Conservation (phyloP, 1,140 invertebrate genomes). For the Drosophila littoralis region DNA sequence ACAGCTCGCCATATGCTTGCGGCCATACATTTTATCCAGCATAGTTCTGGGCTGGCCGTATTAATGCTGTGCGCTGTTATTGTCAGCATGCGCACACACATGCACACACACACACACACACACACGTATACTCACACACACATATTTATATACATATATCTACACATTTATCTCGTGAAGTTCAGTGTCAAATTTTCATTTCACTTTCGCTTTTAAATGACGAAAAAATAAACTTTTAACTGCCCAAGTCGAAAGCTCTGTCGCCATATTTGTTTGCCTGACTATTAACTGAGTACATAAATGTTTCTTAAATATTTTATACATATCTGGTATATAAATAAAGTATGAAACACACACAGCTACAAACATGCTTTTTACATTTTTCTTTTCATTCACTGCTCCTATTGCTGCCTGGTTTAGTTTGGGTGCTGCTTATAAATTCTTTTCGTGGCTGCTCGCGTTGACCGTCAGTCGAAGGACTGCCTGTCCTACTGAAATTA, state of each 20-base stretch:
- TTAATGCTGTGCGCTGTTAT: slow-evolving; percentile 40
- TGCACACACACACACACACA: slow-evolving; percentile 8
- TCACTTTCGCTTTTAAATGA: slow-evolving; percentile 46
- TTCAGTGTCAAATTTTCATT: slow-evolving; percentile 78
- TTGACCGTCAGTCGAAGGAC: slow-evolving; percentile 81
- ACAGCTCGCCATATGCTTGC: slow-evolving; percentile 65
- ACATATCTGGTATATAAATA: neutral
- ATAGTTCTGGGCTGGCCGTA: slow-evolving; percentile 39
- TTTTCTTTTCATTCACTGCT: slow-evolving; percentile 37
- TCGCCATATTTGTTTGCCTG: slow-evolving; percentile 41
- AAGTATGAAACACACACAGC: neutral
- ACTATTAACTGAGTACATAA: slow-evolving; percentile 17
- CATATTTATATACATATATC: neutral
- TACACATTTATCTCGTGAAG: slow-evolving; percentile 54
- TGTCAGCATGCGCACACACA: slow-evolving; percentile 17
- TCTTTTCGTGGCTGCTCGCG: slow-evolving; percentile 69
- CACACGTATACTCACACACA: slow-evolving; percentile 25
- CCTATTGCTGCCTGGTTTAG: slow-evolving; percentile 16
- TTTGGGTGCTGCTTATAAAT: slow-evolving; percentile 37
- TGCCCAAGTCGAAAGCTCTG: slow-evolving; percentile 34
- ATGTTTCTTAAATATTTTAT: slow-evolving; percentile 14
- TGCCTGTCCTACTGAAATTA: slow-evolving; percentile 77
- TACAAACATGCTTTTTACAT: slow-evolving; percentile 19
- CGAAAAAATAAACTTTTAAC: slow-evolving; percentile 6
- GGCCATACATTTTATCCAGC: slow-evolving; percentile 46